Evolutionary conservation across 2,888 invertebrate genomes (phyloP).

Genomic region (Colletes collaris): DNA sequence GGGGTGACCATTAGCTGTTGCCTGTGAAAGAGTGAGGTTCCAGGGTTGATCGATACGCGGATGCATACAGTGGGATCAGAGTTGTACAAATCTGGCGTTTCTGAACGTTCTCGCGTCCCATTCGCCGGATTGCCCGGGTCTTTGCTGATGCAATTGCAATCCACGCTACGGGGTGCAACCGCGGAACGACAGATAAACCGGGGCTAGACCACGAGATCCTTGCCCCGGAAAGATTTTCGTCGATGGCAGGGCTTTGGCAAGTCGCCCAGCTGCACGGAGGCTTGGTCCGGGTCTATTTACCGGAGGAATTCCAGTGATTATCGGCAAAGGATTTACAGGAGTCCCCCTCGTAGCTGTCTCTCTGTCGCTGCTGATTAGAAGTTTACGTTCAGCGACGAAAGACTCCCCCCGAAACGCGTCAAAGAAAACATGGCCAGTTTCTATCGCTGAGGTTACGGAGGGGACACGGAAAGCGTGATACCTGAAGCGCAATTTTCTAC

Average conservation of each 20-base stretch:
- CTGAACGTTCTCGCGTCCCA: not conserved
- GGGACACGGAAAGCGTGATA: constrained; percentile 3
- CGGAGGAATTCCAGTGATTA: constrained; percentile 52
- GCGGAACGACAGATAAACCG: constrained; percentile 29
- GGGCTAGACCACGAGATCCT: constrained; percentile 16
- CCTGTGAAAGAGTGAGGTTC: no score
- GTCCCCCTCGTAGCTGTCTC: not conserved
- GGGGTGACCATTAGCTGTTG: no score
- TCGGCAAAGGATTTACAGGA: constrained; percentile 52
- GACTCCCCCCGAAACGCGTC: not conserved
- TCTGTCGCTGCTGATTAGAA: constrained; percentile 48
- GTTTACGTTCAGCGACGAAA: constrained; percentile 22
- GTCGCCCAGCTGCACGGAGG: constrained; percentile 29
- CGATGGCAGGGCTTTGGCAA: constrained; percentile 44
- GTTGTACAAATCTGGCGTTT: not conserved
- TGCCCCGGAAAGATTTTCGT: constrained; percentile 40
- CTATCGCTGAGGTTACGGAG: not conserved
- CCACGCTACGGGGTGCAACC: constrained; percentile 18
- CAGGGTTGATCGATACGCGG: no score
- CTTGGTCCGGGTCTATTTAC: constrained; percentile 47
- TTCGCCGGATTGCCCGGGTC: constrained; percentile 1
- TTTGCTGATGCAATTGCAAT: constrained; percentile 22
- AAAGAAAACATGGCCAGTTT: constrained; percentile 8
- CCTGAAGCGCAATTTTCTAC: not conserved
- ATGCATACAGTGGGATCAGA: not conserved